Evolutionary conservation across 1,140 invertebrate species (phyloP), one percentile per base, ranked within the genome.

Genomic region (Hermetia illucens): DNA sequence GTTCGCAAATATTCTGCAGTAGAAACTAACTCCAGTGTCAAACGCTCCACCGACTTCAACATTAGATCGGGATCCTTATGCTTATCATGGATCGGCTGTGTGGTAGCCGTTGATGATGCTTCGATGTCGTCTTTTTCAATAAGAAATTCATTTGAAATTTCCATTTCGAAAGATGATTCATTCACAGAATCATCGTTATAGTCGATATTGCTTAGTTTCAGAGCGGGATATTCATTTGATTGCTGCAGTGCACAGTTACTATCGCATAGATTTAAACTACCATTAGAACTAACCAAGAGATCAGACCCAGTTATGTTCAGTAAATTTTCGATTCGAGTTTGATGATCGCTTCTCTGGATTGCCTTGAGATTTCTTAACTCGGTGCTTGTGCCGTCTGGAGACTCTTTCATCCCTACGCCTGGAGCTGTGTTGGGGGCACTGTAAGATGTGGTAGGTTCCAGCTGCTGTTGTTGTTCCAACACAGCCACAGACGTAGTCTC

Each of bases 31-130:
- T 75, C 68, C 3, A 71, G 67, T 3, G 75, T 78, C 3, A 76
- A 52, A 12, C 73, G 58, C 49, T 77, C 74, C 36, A 77, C 63
- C 0, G 74, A 76, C 33, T 72, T 72, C 5, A 78, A 69, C 74
- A 77, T 77, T 1, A 74, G 65, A 42, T 76, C 74, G 0, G 72
- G 73, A 61, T 77, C 74, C 31, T 69, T 64, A 31, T 71, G 69
- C 20, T 69, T 61, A 22, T 55, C 42, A 0, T 34, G 35, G 21
- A 40, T 41, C n/a, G n/a, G n/a, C n/a, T n/a, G n/a, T n/a, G n/a
- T n/a, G 36, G 33, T 42, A 31, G 32, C 2, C 10, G 15, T 29
- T 21, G 42, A 21, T 9, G 55, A 53, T 21, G 51, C 52, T 25
- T 55, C 51, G 32, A 49, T 58, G 12, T 47, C 52, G 2, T n/a